A percentile compares a stretch with the other conserved stretches of the same genome.
Conservation (phyloP, 1,140 invertebrate species). For the Caenorhabditis tropicalis region DNA sequence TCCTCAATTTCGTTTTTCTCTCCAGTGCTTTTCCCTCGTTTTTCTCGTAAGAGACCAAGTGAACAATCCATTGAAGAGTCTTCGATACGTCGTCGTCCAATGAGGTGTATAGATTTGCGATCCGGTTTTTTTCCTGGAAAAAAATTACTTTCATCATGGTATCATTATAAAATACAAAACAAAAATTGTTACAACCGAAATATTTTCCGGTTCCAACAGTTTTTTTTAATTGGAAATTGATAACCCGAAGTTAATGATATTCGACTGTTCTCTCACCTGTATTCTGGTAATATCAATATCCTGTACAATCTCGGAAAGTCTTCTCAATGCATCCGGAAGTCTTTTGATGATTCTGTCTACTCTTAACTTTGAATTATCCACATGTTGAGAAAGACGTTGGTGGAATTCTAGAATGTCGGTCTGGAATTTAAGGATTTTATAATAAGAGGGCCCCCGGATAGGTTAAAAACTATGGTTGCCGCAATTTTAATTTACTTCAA, state of each 20-base stretch:
- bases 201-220: too few relatives aligned
- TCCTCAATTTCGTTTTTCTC: constrained; percentile 6
- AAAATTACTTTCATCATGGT: neutral
- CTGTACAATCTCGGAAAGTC: neutral
- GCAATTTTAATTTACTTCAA: too few relatives aligned
- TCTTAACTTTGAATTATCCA: neutral
- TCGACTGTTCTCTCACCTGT: neutral
- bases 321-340: neutral
- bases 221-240: too few relatives aligned
- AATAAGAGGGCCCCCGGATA: too few relatives aligned
- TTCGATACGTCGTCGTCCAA: constrained; percentile 5
- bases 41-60: constrained; percentile 6
- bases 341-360: neutral
- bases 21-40: constrained; percentile 10
- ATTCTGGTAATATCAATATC: constrained; percentile 27
- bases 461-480: too few relatives aligned
- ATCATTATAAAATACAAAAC: neutral
- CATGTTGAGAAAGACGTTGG: constrained; percentile 11
- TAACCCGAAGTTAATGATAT: neutral
- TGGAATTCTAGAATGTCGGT: constrained; percentile 12
- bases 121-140: constrained; percentile 4
- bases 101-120: neutral
- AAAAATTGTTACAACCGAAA: too few relatives aligned
- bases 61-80: constrained; percentile 24
- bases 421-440: neutral